Base-by-base conservation (phyloP, 2,888 invertebrate genomes). In the Eupithecia subumbrata region DNA sequence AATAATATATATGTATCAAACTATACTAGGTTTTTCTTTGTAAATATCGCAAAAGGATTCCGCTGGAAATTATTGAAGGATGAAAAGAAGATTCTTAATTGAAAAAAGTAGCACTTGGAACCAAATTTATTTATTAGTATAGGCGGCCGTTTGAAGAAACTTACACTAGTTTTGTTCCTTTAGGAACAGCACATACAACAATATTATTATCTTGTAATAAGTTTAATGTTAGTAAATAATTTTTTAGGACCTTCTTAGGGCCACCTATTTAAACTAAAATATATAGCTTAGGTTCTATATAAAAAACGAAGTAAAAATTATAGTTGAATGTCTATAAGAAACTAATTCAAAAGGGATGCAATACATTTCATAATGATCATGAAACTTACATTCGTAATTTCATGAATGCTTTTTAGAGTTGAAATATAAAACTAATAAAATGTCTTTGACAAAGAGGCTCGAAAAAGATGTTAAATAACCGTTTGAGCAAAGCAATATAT, bases 401-500 rank as follows among this genome's bases (percentile, higher is more conserved):
- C 30, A 3, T 1, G 30, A 56, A 11, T 11, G 11, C 56, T 56
- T 11, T 56, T 25, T 9, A 7, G 8, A 34, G 30, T 34, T 63
- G 16, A 12, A 8, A 30, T 63, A 34, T 64, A 16, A 25, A 63
- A 63, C n/a, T 8, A 30, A 7, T 16, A 30, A n/a, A 30, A 16
- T 0, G 34, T 18, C 34, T 64, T 64, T 64, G 64, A 40, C 12
- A 18, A 11, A 8, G n/a, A 22, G 12, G 37, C 30, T 71, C 34
- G 25, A 22, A 68, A 45, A 25, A 69, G 56, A 68, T 37, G 34
- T 22, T 71, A 34, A 11, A 9, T 40, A 40, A 56, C 5, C 37
- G 22, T 66, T 63, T 63, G 60, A 22, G 30, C 22, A 60, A 48
- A 48, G 43, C 45, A 37, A 68, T 68, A 71, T 67, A 48, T 63